These are phyloP conservation scores for Rhagoletis zephyria DNA, from an alignment of 1,140 invertebrate genomes.

Conservation along the genomic window DNA sequence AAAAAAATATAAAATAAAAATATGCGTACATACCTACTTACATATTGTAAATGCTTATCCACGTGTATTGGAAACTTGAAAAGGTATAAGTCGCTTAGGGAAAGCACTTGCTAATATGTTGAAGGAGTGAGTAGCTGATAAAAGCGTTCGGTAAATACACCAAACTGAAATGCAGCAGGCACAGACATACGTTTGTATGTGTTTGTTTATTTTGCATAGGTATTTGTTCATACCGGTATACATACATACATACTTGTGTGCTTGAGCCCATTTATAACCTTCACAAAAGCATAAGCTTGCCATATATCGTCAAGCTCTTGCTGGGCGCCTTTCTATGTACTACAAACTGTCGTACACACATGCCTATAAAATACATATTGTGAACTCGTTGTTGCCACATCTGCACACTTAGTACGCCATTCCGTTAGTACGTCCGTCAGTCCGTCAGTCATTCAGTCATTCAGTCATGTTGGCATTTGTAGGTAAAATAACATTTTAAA, in stretches of 20 bases:
- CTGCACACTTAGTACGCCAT: background rate
- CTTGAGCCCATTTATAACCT: slow-evolving; percentile 3
- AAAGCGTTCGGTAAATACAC: slow-evolving; percentile 16
- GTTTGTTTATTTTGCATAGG: too few relatives aligned
- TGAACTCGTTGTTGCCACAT: background rate
- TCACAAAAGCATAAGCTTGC: background rate
- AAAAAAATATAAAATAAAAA: too few relatives aligned
- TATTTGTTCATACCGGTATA: background rate
- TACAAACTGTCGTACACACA: too few relatives aligned
- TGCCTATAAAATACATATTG: too few relatives aligned
- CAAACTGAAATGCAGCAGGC: slow-evolving; percentile 1
- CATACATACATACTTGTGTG: background rate
- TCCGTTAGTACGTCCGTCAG: background rate
- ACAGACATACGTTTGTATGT: too few relatives aligned
- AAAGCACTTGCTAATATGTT: slow-evolving; percentile 28
- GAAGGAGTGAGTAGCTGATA: slow-evolving; percentile 23
- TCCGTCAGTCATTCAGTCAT: background rate
- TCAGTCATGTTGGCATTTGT: slow-evolving; percentile 20
- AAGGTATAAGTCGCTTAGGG: slow-evolving; percentile 35
- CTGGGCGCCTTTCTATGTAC: too few relatives aligned
- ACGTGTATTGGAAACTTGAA: slow-evolving; percentile 36
- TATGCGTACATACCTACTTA: too few relatives aligned
- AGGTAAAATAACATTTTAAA: slow-evolving; percentile 54
- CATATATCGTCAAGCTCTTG: too few relatives aligned
- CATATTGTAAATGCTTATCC: background rate